These are phyloP conservation scores for Ceuthmochares aereus DNA, from an alignment of 2,113 vertebrate species.

Conservation along the genomic window DNA sequence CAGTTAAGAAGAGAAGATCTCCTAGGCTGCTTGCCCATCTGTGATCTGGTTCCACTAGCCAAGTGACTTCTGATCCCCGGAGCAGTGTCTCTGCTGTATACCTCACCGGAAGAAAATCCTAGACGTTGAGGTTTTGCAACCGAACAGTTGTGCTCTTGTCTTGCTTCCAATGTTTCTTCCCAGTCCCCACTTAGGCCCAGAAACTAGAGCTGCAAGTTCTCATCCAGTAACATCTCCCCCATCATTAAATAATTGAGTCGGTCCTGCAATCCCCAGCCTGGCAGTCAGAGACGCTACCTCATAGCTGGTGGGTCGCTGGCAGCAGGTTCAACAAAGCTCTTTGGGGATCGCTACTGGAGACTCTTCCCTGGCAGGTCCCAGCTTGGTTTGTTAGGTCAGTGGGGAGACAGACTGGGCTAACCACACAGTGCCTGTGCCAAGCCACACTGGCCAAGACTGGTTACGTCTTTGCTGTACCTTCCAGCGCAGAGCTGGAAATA, in stretches of 20 bases:
- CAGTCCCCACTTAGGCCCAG: not conserved
- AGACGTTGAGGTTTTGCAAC: not conserved
- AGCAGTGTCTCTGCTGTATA: not conserved
- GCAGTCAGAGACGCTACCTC: conserved; percentile 66
- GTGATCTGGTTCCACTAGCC: not conserved
- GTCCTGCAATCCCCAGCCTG: conserved; percentile 23
- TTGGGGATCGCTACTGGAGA: not conserved
- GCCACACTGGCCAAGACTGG: not conserved
- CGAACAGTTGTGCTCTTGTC: not conserved
- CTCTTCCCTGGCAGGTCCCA: conserved; percentile 61
- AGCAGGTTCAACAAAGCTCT: conserved; percentile 26
- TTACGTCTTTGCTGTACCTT: not conserved
- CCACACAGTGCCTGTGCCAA: conserved; percentile 15
- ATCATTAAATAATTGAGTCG: conserved; percentile 68
- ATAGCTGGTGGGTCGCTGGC: conserved; percentile 58
- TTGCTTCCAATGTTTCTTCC: conserved; percentile 39
- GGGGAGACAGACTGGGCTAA: conserved; percentile 25
- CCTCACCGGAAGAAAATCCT: not conserved
- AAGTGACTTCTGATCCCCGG: not conserved
- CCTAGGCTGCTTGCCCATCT: not conserved
- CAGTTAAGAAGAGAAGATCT: not conserved
- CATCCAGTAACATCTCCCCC: conserved; percentile 12
- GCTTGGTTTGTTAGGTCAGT: conserved; percentile 66
- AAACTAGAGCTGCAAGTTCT: conserved; percentile 45
- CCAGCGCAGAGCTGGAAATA: not conserved